Base-by-base conservation (phyloP, 2,888 invertebrate species). In the Xylocampa areola region DNA sequence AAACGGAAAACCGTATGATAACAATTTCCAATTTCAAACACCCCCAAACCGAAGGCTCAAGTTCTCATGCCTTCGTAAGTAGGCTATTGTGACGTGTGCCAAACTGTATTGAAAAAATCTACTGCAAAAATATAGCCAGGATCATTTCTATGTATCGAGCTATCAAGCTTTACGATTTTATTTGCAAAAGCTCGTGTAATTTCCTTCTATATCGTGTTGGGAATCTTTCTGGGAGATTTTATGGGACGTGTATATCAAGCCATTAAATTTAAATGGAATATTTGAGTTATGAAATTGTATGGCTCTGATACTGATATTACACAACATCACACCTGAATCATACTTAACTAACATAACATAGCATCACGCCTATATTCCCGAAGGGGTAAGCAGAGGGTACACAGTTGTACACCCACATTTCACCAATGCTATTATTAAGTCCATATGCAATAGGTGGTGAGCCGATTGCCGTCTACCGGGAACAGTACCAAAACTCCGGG, bases 51-150 rank as follows among this genome's bases (percentile, higher is more conserved):
- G 68, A 68, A 49, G 82, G 84, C 82, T 86, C 80, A 85, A 77
- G 76, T 80, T 76, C 84, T 84, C 85, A 87, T 86, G 85, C 86
- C 87, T 86, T 41, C 63, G 67, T 84, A 86, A 85, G 87, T 82
- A 86, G 84, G 82, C 77, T 80, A 76, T 71, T 47, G 64, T 61
- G 66, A 45, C 65, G 67, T 65, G 55, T 49, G 61, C 55, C 66
- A 66, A 58, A 72, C 62, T 72, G 61, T 72, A 76, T 74, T 64
- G 75, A 76, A 76, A 77, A 75, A 74, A 44, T 40, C 40, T 43
- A 62, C 52, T 40, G 39, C 36, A 40, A 35, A 35, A 41, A 60
- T 57, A 62, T 27, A 54, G n/a, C 16, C 11, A 2, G 32, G 21
- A 63, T 58, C 35, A 48, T 57, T 43, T 40, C 45, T n/a, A 57